Conservation (phyloP, 2,113 vertebrate genomes). For the Stercorarius parasiticus region DNA sequence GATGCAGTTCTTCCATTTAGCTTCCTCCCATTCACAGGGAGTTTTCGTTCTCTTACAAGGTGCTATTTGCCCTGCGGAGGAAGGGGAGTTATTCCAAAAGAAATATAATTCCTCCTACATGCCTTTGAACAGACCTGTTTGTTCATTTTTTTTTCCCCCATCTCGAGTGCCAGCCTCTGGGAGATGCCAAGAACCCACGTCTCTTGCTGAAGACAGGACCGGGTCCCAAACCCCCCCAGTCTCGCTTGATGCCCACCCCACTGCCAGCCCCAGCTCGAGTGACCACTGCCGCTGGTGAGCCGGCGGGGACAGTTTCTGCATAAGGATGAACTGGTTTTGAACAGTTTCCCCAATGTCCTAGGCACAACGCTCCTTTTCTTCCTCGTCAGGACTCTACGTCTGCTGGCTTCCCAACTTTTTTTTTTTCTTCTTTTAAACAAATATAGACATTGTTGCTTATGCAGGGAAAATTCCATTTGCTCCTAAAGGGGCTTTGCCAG, state of each 20-base stretch:
- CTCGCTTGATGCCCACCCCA: not conserved
- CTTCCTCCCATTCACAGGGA: not conserved
- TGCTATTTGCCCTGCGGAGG: not conserved
- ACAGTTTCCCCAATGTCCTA: not conserved
- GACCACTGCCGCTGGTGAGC: not conserved
- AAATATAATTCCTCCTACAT: constrained; percentile 40
- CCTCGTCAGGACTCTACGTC: not conserved
- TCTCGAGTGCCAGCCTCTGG: not conserved
- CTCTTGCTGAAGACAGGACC: not conserved
- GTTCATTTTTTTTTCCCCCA: constrained; percentile 15
- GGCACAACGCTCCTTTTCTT: constrained; percentile 13
- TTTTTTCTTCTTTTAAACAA: not conserved
- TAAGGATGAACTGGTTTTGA: not conserved
- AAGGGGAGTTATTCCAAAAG: constrained; percentile 37
- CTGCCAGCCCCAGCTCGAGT: not conserved
- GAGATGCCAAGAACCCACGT: not conserved
- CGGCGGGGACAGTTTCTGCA: not conserved
- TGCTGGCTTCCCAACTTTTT: not conserved
- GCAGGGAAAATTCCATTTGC: constrained; percentile 33
- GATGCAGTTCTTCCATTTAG: constrained; percentile 11
- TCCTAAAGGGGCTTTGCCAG: constrained; percentile 7
- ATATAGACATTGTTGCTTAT: not conserved
- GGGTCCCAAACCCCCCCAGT: not conserved
- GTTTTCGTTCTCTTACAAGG: not conserved
- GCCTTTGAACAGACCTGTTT: constrained; percentile 52